Base-by-base conservation (phyloP, 2,888 invertebrate species). In the Nomada fabriciana region DNA sequence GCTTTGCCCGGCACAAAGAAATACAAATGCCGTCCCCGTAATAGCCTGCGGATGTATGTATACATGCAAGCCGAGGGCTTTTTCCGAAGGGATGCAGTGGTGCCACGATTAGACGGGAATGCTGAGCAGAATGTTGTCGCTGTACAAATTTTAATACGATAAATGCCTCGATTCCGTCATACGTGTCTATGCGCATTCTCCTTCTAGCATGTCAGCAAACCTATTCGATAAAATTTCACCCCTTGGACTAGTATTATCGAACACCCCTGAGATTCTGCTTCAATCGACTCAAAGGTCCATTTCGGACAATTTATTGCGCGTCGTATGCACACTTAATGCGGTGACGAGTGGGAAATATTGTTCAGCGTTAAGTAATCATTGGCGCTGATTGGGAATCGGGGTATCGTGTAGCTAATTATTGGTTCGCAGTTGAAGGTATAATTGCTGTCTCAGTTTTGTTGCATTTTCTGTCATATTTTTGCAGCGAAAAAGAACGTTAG, bases 1-100 rank as follows among this genome's bases (percentile, higher is more conserved):
- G 86, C 83, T 87, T 83, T 86, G 80, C 88, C 76, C 80, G 83
- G 86, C 74, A 86, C 83, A 86, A 87, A 87, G 86, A 83, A 87
- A 83, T 85, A 86, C 86, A 87, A 87, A 86, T 87, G 80, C 83
- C 85, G 69, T 67, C 42, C 70, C 69, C 70, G 82, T 87, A 86
- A 86, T 82, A 78, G 86, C 77, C 65, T 67, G 76, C 76, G 69
- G 76, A 79, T 80, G 79, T 75, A 82, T 76, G 80, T 77, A 68
- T 76, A 77, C 82, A 74, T 65, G 69, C 73, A 68, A 60, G 59
- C 53, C 57, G 43, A 47, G 20, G 64, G 61, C 83, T 57, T 15
- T 65, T 20, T 60, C 57, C 29, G 55, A 47, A 57, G 60, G 65
- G 82, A 61, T 55, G 60, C 67, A 67, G 20, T 5, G 69, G 73